Evolutionary conservation across 2,113 vertebrate species (phyloP).

Genomic region (Nothoprocta pentlandii): DNA sequence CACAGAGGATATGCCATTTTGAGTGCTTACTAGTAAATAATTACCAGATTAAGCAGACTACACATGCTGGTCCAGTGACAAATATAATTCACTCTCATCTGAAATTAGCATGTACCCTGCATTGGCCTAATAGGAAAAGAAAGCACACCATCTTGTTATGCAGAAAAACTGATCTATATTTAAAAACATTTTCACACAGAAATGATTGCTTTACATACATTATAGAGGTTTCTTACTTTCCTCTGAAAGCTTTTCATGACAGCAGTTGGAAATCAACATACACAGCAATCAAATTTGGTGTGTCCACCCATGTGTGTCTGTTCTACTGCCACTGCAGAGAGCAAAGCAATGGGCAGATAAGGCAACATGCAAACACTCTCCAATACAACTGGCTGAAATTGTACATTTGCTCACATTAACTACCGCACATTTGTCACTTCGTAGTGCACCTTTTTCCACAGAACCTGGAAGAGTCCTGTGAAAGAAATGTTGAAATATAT

Average conservation of each 20-base stretch:
- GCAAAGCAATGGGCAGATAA: background rate
- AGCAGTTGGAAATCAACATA: background rate
- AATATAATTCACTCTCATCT: background rate
- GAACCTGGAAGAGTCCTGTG: background rate
- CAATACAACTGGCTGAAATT: background rate
- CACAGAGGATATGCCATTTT: background rate
- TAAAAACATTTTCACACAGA: background rate
- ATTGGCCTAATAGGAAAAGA: background rate
- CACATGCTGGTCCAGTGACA: background rate
- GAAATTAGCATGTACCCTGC: background rate
- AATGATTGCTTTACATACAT: background rate
- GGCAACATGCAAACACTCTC: background rate
- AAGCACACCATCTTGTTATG: accelerated
- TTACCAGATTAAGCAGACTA: background rate
- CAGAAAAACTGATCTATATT: background rate
- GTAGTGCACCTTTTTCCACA: background rate
- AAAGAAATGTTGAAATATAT: background rate
- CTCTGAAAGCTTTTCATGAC: background rate
- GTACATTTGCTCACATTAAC: background rate
- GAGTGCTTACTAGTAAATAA: background rate
- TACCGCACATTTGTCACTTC: accelerated
- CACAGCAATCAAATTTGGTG: accelerated
- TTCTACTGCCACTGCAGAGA: background rate
- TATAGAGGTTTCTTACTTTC: background rate
- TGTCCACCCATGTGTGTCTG: background rate